Evolutionary conservation across 2,797 vertebrate species (phyloP).

Genomic region (Cirrhinus mrigala): DNA sequence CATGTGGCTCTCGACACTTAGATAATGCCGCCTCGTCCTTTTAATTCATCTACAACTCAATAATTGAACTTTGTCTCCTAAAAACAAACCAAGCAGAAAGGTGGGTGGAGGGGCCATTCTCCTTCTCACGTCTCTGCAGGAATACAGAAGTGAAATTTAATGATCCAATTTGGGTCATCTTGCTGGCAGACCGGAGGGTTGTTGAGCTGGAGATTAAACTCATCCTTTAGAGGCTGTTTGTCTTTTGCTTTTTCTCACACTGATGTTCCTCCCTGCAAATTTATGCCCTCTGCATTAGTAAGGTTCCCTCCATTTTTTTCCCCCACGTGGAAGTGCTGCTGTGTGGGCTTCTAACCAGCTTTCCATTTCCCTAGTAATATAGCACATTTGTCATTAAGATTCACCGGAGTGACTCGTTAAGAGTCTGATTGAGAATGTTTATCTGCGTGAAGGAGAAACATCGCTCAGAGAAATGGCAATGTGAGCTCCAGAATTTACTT

Average conservation of each 20-base stretch:
- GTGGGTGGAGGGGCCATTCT: conserved; percentile 52
- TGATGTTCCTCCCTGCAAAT: conserved; percentile 62
- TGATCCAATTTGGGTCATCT: conserved; percentile 65
- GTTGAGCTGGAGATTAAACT: conserved; percentile 67
- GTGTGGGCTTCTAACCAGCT: conserved; percentile 59
- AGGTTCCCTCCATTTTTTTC: conserved; percentile 55
- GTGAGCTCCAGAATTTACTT: neutral
- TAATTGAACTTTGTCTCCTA: conserved; percentile 64
- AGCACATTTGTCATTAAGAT: conserved; percentile 43
- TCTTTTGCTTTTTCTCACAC: conserved; percentile 52
- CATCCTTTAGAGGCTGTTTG: conserved; percentile 60
- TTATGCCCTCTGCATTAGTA: conserved; percentile 64
- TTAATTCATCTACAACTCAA: conserved; percentile 69
- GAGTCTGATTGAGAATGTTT: conserved; percentile 45
- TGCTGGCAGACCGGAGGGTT: conserved; percentile 57
- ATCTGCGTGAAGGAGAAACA: conserved; percentile 20
- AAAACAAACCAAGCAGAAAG: conserved; percentile 58
- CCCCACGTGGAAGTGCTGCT: conserved; percentile 32
- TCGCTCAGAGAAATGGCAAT: neutral
- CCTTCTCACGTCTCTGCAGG: conserved; percentile 41
- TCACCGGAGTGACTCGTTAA: conserved; percentile 54
- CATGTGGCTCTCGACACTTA: neutral
- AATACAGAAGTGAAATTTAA: conserved; percentile 72
- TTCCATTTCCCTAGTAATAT: conserved; percentile 37
- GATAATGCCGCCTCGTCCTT: conserved; percentile 19